Evolutionary conservation across 2,797 vertebrate species (phyloP), one percentile per base, ranked within the genome.

Genomic region (Menidia menidia): DNA sequence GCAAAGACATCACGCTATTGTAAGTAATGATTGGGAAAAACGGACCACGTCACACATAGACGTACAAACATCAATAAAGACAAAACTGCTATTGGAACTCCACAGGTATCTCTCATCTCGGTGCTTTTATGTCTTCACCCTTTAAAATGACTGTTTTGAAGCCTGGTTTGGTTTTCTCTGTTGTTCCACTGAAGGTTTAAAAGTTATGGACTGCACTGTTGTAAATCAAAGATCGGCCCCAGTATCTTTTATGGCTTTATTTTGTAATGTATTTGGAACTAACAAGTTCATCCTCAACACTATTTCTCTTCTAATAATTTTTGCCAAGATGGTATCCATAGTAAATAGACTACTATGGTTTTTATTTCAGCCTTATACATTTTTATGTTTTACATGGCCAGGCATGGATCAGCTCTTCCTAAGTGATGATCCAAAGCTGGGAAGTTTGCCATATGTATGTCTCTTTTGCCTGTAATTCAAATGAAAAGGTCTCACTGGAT

Each of bases 331-430:
- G 1, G 54, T n/a, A 64, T 59, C 58, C 7, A 60, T 41, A 53
- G 56, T 61, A 68, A 65, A 68, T 47, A 56, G 6, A 70, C 35
- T 39, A 39, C 35, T 39, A 35, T 31, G 15, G 11, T 45, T 55
- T 60, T 56, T 47, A 41, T 52, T 30, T 3, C 53, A 32, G 5
- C 35, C 5, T 39, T 39, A 39, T 39, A 6, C 9, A 39, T 5
- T 39, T 39, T 3, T 39, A 66, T 60, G 58, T 51, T 71, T 73
- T 68, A 51, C 50, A 51, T 58, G 32, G 65, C 30, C 14, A 30
- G 6, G 64, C 74, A 82, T 82, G 87, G 82, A 87, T 82, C 81
- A 74, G 68, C 72, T 82, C 80, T 73, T 77, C 60, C 78, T 56
- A 75, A 10, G 7, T 39, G 35, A 39, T 39, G 81, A 50, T 50